These are phyloP conservation scores for Thryonomys swinderianus DNA, from an alignment of 2,113 vertebrate genomes.

Conservation along the genomic window DNA sequence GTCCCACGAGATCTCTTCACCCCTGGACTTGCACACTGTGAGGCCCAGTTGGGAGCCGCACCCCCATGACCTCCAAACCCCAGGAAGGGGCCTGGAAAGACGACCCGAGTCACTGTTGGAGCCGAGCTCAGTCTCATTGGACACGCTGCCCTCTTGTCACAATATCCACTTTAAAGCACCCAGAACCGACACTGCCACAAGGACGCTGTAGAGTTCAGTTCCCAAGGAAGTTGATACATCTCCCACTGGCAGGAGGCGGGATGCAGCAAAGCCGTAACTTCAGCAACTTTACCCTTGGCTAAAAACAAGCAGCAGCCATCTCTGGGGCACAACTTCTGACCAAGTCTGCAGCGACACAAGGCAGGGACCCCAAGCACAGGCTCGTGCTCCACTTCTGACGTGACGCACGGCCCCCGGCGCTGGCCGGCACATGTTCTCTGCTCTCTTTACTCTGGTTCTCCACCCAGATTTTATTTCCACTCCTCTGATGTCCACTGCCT, in stretches of 20 bases:
- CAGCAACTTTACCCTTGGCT: not conserved
- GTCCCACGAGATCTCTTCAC: not conserved
- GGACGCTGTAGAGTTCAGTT: not conserved
- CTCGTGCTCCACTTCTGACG: not conserved
- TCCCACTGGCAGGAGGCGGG: not conserved
- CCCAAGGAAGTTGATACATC: not conserved
- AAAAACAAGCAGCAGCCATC: not conserved
- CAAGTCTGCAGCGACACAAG: rapidly evolving
- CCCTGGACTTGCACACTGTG: not conserved
- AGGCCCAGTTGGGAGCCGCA: not conserved
- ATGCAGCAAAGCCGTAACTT: not conserved
- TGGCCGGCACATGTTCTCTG: not conserved
- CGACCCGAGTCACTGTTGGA: not conserved
- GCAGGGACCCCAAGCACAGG: not conserved
- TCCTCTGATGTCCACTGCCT: conserved; percentile 69
- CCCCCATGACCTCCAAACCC: not conserved
- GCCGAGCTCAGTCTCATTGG: not conserved
- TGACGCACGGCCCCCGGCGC: not conserved
- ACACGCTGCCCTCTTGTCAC: not conserved
- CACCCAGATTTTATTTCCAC: conserved; percentile 40
- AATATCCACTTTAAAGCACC: not conserved
- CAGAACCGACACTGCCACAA: not conserved
- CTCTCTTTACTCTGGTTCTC: conserved; percentile 37
- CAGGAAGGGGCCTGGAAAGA: not conserved
- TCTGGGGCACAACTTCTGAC: not conserved